These are phyloP conservation scores for Cinclus cinclus DNA, from an alignment of 2,113 vertebrate genomes.

Conservation along the genomic window DNA sequence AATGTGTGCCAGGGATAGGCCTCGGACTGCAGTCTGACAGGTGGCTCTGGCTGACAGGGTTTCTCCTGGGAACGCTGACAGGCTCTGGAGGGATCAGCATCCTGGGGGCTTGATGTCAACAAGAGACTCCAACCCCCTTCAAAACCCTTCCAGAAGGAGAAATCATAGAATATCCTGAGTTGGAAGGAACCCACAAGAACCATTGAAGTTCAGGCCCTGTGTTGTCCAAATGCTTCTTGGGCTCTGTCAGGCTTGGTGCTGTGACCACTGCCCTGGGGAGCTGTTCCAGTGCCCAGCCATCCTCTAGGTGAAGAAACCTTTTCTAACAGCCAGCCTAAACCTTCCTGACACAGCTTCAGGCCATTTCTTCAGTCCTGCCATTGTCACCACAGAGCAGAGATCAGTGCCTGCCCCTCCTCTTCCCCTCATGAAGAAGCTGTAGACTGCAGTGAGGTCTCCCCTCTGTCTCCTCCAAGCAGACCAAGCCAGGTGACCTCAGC, in stretches of 20 bases:
- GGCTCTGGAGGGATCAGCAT: not conserved
- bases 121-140: not conserved
- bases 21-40: accelerated
- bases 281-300: no score
- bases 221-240: not conserved
- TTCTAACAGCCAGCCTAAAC: not conserved
- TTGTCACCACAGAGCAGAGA: not conserved
- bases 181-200: not conserved
- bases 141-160: not conserved
- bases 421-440: accelerated
- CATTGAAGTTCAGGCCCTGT: not conserved
- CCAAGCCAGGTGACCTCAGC: not conserved
- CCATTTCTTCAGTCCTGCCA: accelerated
- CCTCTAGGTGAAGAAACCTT: not conserved
- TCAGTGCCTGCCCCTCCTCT: not conserved
- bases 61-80: not conserved
- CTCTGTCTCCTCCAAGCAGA: not conserved
- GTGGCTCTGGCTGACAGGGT: not conserved
- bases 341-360: not conserved
- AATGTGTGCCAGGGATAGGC: accelerated
- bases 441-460: not conserved
- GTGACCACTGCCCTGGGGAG: not conserved
- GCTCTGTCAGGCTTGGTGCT: not conserved
- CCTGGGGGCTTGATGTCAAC: not conserved
- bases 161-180: not conserved